Base-by-base conservation (phyloP, 2,797 vertebrate species). In the Macroramphosus scolopax region DNA sequence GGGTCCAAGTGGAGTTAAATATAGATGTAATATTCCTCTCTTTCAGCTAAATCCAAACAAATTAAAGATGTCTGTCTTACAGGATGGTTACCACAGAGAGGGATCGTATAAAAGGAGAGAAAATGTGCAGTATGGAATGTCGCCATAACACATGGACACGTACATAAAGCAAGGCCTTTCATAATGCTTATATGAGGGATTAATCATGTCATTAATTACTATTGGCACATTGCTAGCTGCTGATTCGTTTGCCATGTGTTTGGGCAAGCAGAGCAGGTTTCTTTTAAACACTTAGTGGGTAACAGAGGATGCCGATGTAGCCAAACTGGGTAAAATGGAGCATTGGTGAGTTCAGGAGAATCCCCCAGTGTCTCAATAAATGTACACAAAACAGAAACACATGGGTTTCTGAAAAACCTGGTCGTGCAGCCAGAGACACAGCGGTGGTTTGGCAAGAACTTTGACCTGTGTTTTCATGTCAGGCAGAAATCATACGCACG, bases 1-100 rank as follows among this genome's bases (percentile, higher is more conserved):
- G 87, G 82, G 84, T 93, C 89, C 89, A 90, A 92, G 84, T 77
- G 85, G 88, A 88, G 89, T 93, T 94, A 94, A 92, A 93, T 94
- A 93, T 92, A 94, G 93, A 92, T 90, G 89, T 91, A 92, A 92
- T 91, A 89, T 91, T 89, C 90, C 90, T 89, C 89, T 80, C 84
- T 88, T 92, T 91, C 83, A 82, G 86, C 82, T 86, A 82, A 90
- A 90, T 92, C 91, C 91, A 95, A 95, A 92, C 89, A 89, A 89
- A 94, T 93, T 89, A 92, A 88, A 91, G 84, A 90, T 81, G 87
- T 89, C 89, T 88, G 89, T 88, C 87, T 91, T 86, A 80, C 83
- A 79, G 83, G 83, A 91, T 70, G 77, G 89, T 86, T 86, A 89
- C 88, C 87, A 85, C 81, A 82, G 82, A 92, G 90, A 88, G 88